Conservation (phyloP, 2,888 invertebrate genomes). For the Brachyopa scutellaris region DNA sequence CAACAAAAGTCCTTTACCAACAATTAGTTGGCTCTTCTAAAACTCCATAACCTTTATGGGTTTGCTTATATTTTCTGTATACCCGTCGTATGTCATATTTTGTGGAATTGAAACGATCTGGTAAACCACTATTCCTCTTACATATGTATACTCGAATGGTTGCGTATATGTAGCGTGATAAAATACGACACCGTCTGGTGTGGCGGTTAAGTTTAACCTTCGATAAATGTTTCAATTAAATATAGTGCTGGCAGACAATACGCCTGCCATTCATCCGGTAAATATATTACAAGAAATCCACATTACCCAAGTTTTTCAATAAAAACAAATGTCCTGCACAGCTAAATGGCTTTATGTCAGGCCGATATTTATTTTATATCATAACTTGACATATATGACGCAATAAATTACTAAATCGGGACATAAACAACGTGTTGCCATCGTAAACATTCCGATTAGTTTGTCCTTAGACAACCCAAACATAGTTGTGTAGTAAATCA, state of each 20-base stretch:
- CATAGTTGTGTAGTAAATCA: conserved; percentile 30
- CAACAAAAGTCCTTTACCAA: too few species aligned
- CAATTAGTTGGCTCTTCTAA: too few species aligned
- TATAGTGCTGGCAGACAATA: not conserved
- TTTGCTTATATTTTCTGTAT: too few species aligned
- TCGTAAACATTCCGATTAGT: conserved; percentile 38
- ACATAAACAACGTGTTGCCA: conserved; percentile 46
- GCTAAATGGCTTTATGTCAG: conserved; percentile 6
- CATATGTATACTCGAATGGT: too few species aligned
- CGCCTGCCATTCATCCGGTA: not conserved
- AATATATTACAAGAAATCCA: not conserved
- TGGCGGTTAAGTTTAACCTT: too few species aligned
- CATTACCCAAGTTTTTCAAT: conserved; percentile 19
- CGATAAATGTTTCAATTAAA: conserved; percentile 14
- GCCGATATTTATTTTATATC: conserved; percentile 37
- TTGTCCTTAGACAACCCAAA: conserved; percentile 18
- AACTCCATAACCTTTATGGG: too few species aligned
- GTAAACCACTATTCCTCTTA: too few species aligned
- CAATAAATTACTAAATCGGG: conserved; percentile 38
- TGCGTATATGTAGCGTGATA: too few species aligned
- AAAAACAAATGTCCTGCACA: conserved; percentile 28
- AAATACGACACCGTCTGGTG: too few species aligned
- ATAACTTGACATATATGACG: conserved; percentile 47
- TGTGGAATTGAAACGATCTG: too few species aligned
- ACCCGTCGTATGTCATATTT: too few species aligned